A percentile compares a stretch with the other conserved stretches of the same genome.
phyloP scores from a whole-genome alignment of 1,140 invertebrate species.

The Eurytemora carolleeae region DNA sequence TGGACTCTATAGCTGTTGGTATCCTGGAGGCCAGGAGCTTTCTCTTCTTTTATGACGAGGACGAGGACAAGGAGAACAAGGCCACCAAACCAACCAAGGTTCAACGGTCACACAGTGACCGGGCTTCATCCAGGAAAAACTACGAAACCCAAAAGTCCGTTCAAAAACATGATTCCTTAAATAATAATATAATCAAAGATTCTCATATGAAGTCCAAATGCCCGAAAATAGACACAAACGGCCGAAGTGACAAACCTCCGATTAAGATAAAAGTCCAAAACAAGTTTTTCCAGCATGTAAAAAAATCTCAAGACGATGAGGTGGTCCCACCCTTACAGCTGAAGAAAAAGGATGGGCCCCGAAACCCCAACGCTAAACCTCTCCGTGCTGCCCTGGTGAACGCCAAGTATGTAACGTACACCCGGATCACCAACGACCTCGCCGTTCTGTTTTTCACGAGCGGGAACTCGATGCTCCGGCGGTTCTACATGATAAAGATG shows the following conservation, averaged over 20 bases:
- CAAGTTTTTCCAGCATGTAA: neutral
- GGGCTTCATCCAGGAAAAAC: neutral
- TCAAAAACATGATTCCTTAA: neutral
- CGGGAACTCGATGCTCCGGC: neutral
- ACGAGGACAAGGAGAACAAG: constrained; percentile 8
- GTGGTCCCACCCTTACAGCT: neutral
- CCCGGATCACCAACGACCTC: constrained; percentile 6
- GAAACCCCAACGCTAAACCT: constrained; percentile 6
- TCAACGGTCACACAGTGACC: constrained; percentile 11
- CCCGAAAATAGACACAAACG: constrained; percentile 2
- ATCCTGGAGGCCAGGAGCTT: constrained; percentile 13
- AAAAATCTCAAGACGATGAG: constrained; percentile 9
- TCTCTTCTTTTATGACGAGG: constrained; percentile 12
- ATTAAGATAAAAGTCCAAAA: neutral
- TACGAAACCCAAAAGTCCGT: neutral
- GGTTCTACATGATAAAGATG: constrained; percentile 12
- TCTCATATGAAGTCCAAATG: neutral
- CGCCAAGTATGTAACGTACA: constrained; percentile 14
- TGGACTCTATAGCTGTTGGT: constrained; percentile 14
- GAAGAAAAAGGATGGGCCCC: constrained; percentile 1
- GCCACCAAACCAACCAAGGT: constrained; percentile 2
- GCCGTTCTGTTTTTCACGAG: constrained; percentile 8
- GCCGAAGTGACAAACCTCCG: neutral
- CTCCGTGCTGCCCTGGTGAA: constrained; percentile 7
- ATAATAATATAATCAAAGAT: neutral